Conservation (phyloP, 2,888 invertebrate species). For the Trissolcus japonicus region DNA sequence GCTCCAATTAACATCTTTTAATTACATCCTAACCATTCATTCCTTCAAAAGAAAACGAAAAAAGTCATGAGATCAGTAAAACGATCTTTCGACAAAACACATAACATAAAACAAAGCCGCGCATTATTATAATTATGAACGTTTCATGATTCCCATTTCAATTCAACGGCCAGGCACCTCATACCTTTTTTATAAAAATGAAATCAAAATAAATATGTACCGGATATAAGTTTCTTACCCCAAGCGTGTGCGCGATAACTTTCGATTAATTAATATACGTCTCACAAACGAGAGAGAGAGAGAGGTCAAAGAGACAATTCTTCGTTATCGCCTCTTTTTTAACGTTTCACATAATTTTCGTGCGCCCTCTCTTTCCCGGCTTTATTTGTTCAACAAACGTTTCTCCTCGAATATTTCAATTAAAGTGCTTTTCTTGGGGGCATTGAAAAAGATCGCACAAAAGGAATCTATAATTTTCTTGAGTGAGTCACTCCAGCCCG, state of each 20-base stretch:
- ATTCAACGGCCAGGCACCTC: conserved; percentile 20
- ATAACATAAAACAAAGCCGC: conserved; percentile 34
- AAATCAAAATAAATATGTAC: too few relatives aligned
- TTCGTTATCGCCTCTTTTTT: too few relatives aligned
- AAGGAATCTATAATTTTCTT: conserved; percentile 43
- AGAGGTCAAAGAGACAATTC: too few relatives aligned
- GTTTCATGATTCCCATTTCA: conserved; percentile 48
- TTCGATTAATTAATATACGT: conserved; percentile 10
- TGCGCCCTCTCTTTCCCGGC: too few relatives aligned
- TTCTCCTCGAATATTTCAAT: conserved; percentile 14
- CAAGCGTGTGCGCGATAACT: conserved; percentile 1
- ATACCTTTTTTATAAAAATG: conserved; percentile 16
- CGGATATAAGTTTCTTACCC: conserved; percentile 4
- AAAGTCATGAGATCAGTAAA: too few relatives aligned
- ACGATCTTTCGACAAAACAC: too few relatives aligned
- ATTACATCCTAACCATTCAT: too few relatives aligned
- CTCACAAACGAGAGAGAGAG: too few relatives aligned
- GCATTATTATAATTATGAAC: conserved; percentile 49
- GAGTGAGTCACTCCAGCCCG: conserved; percentile 37
- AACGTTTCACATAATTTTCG: too few relatives aligned
- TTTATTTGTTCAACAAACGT: too few relatives aligned
- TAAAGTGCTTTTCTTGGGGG: conserved; percentile 21
- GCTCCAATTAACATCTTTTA: too few relatives aligned
- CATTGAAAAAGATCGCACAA: conserved; percentile 22
- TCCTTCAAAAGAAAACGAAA: too few relatives aligned